These are phyloP conservation scores for Siderastrea siderea DNA, from an alignment of 92 coral and sea anemone species.

Conservation along the genomic window DNA sequence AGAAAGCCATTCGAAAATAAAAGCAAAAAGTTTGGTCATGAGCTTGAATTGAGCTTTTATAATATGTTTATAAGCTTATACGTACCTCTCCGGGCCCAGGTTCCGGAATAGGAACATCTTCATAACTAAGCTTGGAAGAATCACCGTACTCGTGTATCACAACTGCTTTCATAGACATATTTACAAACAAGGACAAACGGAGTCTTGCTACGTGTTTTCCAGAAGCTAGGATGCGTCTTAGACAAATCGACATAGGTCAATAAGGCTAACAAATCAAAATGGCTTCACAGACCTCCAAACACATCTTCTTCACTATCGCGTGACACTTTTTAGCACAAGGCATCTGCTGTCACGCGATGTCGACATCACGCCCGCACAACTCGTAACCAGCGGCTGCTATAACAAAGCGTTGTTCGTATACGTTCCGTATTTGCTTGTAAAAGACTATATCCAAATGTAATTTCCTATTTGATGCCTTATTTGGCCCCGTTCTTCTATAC, in stretches of 20 bases:
- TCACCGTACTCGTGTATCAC: conserved; percentile 77
- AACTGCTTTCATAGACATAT: conserved; percentile 84
- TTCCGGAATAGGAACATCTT: conserved; percentile 68
- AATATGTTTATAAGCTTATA: too few species aligned
- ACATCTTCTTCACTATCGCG: not conserved
- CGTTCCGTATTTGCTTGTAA: too few species aligned
- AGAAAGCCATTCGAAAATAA: too few species aligned
- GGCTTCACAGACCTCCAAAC: too few species aligned
- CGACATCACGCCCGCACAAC: not conserved
- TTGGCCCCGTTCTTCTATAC: too few species aligned
- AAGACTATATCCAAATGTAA: too few species aligned
- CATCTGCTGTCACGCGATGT: not conserved
- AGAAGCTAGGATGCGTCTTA: not conserved
- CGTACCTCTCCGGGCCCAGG: conserved; percentile 71
- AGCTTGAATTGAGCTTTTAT: too few species aligned
- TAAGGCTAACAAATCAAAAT: not conserved
- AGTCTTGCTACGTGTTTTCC: not conserved
- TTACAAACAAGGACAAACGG: conserved; percentile 10
- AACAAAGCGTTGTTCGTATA: too few species aligned
- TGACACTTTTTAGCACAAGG: not conserved
- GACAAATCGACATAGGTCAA: not conserved
- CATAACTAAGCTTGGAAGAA: conserved; percentile 70
- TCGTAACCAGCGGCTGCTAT: not conserved
- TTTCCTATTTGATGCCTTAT: too few species aligned
- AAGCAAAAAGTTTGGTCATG: too few species aligned